phyloP scores from a whole-genome alignment of 2,888 invertebrate genomes.

The Plagiodera versicolora region DNA sequence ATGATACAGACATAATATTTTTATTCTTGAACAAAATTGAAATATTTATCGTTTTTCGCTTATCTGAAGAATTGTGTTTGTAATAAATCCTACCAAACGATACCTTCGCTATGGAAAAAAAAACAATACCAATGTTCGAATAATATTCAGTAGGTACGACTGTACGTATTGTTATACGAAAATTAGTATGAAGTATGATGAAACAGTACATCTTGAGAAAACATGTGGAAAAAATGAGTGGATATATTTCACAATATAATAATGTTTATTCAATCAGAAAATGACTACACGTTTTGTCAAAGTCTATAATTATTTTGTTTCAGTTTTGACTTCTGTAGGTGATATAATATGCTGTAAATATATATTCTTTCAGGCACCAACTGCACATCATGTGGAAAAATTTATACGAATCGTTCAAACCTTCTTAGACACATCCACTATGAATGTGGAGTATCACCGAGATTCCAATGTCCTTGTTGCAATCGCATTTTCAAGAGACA shows the following conservation, averaged over 20 bases:
- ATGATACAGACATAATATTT: no score
- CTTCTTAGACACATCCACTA: conserved; percentile 20
- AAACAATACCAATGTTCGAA: background rate
- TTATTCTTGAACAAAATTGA: no score
- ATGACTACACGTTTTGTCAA: background rate
- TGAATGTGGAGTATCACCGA: conserved; percentile 19
- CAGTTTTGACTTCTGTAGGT: no score
- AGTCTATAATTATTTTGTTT: no score
- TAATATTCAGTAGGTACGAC: conserved; percentile 45
- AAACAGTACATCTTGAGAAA: conserved; percentile 15
- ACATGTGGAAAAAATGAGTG: conserved; percentile 16
- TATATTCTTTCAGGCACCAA: no score
- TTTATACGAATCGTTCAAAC: conserved; percentile 16
- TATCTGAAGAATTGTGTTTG: background rate
- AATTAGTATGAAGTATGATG: conserved; percentile 24
- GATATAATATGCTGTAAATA: no score
- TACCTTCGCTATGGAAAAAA: background rate
- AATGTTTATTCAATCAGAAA: background rate
- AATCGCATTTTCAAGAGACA: conserved; percentile 12
- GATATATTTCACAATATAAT: conserved; percentile 9
- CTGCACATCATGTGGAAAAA: conserved; percentile 12
- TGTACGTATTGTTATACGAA: conserved; percentile 42
- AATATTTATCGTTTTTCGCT: background rate
- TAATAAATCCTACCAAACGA: background rate
- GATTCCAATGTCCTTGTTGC: conserved; percentile 13